A percentile compares a stretch with the other conserved stretches of the same genome.
Conservation (phyloP, 2,888 invertebrate genomes). For the Oasisia sp. region DNA sequence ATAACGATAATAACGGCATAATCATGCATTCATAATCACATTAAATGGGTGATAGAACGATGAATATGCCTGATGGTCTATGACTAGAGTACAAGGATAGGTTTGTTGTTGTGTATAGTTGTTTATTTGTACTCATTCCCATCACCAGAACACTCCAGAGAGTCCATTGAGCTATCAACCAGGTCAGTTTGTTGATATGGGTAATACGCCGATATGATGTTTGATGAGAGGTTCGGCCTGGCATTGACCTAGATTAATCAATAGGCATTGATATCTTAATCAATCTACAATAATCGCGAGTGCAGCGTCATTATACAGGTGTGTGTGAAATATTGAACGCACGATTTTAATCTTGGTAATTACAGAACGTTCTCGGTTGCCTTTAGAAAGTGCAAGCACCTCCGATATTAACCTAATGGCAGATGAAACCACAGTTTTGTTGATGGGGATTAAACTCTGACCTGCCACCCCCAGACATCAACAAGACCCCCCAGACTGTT, state of each 20-base stretch:
- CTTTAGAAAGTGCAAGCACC: background rate
- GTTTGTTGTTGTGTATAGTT: background rate
- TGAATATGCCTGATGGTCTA: background rate
- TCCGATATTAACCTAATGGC: background rate
- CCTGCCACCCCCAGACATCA: background rate
- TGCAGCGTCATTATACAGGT: background rate
- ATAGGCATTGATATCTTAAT: background rate
- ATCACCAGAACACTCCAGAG: background rate
- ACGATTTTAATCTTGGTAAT: background rate
- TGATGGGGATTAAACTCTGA: background rate
- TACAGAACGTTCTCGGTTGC: background rate
- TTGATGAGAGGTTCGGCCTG: background rate
- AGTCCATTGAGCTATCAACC: background rate
- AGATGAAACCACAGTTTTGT: background rate
- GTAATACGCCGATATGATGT: background rate
- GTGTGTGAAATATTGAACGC: background rate
- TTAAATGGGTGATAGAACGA: background rate
- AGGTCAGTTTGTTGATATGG: too few species aligned
- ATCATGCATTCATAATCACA: too few species aligned
- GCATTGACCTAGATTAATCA: constrained; percentile 6
- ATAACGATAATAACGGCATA: background rate
- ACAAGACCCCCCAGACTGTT: background rate
- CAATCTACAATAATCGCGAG: background rate
- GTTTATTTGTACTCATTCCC: background rate
- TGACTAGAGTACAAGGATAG: background rate